Evolutionary conservation across 2,113 vertebrate species (phyloP), one percentile per base, ranked within the genome.

Genomic region (Chaetops frenatus): DNA sequence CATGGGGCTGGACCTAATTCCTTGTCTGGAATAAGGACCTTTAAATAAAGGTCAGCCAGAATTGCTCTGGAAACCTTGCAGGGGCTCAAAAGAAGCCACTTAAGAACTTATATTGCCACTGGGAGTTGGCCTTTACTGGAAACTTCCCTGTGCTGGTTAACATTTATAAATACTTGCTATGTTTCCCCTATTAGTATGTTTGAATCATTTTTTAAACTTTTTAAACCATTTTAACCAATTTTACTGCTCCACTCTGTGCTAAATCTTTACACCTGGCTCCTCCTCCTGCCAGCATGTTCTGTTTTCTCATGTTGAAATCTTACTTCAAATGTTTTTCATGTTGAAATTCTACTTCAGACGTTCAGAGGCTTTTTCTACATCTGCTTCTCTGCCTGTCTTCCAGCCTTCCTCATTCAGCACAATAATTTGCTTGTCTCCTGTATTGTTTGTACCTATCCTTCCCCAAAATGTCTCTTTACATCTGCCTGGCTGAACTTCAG

Each of bases 11-110:
- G 29, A 9, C 2, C 0, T 91, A 54, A 89, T 94, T 87, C 86
- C 90, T 38, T 93, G 47, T 54, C 54, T 88, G 48, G 54, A 54
- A 58, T 54, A 94, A 61, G 74, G 90, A 58, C 93, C 95, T 97
- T 96, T 97, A 95, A 27, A 3, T 94, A 96, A 97, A 97, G 90
- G 74, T 92, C 92, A 83, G 67, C 36, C n/a, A 82, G 47, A 70
- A 95, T 70, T 88, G 81, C 82, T 70, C 24, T 73, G 93, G 81
- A 92, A 95, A 86, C 71, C 54, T 85, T 73, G 62, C 38, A 90
- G 66, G 51, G 77, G 56, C 36, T 88, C 82, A 61, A 80, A 84
- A 80, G 66, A 80, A 90, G 81, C 33, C 74, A 77, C 74, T 92
- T 94, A 91, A 90, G 81, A 90, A 47, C 38, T 23, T 64, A 12